Evolutionary conservation across 2,797 vertebrate species (phyloP).

Genomic region (Limosa lapponica): DNA sequence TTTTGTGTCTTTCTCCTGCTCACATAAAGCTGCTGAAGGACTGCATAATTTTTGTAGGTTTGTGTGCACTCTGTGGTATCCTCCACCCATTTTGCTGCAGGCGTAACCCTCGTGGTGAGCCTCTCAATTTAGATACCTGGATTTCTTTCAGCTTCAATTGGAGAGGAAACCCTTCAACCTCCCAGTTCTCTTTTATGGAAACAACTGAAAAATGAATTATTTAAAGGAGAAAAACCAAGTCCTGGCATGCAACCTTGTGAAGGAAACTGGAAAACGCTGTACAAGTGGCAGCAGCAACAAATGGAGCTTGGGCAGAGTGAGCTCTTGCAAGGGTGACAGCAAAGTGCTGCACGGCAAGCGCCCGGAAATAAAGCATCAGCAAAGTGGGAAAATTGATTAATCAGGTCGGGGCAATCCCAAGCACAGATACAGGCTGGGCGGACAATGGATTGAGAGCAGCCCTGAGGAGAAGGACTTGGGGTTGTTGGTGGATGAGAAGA

Average conservation of each 20-base stretch:
- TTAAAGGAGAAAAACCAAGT: neutral
- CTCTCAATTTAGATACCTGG: neutral
- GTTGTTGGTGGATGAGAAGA: neutral
- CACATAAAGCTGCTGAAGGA: neutral
- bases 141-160: neutral
- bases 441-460: neutral
- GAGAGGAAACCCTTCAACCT: neutral
- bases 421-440: neutral
- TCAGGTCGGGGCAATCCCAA: neutral
- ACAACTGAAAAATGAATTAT: neutral
- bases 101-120: fast-evolving
- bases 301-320: neutral
- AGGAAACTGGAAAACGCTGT: neutral
- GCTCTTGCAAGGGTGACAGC: neutral
- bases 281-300: neutral
- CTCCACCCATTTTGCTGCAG: neutral
- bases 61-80: neutral
- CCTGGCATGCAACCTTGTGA: neutral
- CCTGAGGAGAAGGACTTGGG: neutral
- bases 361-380: neutral
- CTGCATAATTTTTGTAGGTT: neutral
- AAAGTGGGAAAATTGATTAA: neutral
- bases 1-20: neutral
- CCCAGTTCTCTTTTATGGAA: neutral
- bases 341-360: neutral